Evolutionary conservation across 2,113 vertebrate species (phyloP).

Genomic region (Charadrius vociferus): DNA sequence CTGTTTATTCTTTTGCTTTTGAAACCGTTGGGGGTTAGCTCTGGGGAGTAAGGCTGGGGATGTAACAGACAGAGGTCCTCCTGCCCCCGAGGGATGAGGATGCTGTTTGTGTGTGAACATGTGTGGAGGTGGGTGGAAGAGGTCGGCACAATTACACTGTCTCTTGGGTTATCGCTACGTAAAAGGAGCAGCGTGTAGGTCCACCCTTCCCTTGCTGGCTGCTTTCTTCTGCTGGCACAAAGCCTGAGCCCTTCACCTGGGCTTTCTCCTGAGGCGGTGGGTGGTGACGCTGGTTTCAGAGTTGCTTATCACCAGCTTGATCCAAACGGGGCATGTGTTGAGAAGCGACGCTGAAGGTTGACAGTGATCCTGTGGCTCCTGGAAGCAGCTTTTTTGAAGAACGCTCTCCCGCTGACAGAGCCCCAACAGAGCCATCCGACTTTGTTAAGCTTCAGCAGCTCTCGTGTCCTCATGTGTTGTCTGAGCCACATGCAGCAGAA

Average conservation of each 20-base stretch:
- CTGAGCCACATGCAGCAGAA: background rate
- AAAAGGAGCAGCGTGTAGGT: fast-evolving
- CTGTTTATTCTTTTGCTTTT: background rate
- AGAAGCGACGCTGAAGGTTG: background rate
- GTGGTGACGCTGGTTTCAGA: background rate
- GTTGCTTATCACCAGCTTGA: background rate
- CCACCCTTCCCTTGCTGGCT: background rate
- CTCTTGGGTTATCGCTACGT: background rate
- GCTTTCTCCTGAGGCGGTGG: background rate
- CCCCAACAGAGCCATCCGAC: background rate
- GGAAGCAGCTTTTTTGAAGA: background rate
- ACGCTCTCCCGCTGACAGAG: background rate
- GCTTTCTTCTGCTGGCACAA: background rate
- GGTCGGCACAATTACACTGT: fast-evolving
- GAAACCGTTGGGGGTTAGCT: background rate
- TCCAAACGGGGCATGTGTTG: background rate
- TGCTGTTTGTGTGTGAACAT: background rate
- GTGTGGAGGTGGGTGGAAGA: background rate
- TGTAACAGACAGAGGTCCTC: background rate
- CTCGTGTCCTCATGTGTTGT: background rate
- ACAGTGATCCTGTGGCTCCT: background rate
- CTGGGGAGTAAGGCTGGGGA: background rate
- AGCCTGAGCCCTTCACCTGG: background rate
- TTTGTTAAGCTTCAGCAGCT: background rate
- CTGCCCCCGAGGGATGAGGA: fast-evolving